Base-by-base conservation (phyloP, 1,140 invertebrate genomes). In the Scaptomyza montana region DNA sequence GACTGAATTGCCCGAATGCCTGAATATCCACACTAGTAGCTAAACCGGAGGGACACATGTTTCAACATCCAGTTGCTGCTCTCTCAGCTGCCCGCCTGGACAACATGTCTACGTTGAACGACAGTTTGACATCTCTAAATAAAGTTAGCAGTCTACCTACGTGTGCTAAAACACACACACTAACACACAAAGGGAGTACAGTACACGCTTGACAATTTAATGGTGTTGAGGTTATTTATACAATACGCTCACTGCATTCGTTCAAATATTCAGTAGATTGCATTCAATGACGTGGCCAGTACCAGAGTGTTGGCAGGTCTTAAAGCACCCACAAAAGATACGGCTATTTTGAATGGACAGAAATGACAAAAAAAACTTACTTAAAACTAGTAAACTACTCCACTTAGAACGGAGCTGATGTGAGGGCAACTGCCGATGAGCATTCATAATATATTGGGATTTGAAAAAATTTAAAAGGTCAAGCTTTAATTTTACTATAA, bases 191-290 rank as follows among this genome's bases (percentile, higher is more conserved):
- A 2, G 13, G 45, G 25, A 36, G 50, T 13, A 62, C 8, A 57
- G 19, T 68, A 25, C 50, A 63, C 21, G 75, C 78, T 86, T 82
- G 82, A 87, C 82, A 89, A 89, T 89, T 77, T 87, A 87, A 89
- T 87, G 84, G 82, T 89, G 82, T 87, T 87, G 82, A 79, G 84
- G 82, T 87, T 87, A 89, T 87, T 87, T 87, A 87, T 74, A 89
- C 82, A 87, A 86, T 81, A 87, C 81, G 64, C 49, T 80, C 47
- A 47, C 81, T 76, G 67, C 78, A 70, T 62, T 64, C 71, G 59
- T 49, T 87, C 62, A 87, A 87, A 89, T 79, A 87, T 87, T 82
- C 79, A 77, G 61, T 67, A 65, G 55, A 71, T 43, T 63, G 65
- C 71, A 77, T 77, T 62, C 84, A 87, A 87, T 86, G 82, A 80